A percentile compares a stretch with the other conserved stretches of the same genome.
Evolutionary conservation across 1,140 invertebrate genomes (phyloP).

Genomic region (Brachionus manjavacas): DNA sequence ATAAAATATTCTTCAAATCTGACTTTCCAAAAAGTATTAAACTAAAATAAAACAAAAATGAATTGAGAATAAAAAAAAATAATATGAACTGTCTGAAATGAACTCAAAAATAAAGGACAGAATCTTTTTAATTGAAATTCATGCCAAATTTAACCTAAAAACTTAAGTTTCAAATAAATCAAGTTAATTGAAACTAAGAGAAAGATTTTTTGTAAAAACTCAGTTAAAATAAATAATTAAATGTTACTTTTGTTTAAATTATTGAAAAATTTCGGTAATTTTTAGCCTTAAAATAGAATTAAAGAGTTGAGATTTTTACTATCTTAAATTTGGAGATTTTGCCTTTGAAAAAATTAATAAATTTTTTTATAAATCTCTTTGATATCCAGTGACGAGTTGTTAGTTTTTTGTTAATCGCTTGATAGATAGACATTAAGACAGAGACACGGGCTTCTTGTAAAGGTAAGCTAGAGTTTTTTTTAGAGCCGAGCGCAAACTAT

Average conservation of each 20-base stretch:
- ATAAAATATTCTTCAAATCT: no score
- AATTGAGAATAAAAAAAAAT: not conserved
- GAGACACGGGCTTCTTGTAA: not conserved
- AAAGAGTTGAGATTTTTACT: no score
- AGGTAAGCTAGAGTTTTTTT: not conserved
- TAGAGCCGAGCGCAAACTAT: not conserved
- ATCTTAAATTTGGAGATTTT: no score
- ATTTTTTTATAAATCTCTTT: not conserved
- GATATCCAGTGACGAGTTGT: not conserved
- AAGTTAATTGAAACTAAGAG: not conserved
- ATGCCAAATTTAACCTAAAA: not conserved
- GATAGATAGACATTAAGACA: not conserved
- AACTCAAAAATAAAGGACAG: not conserved
- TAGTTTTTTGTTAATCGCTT: not conserved
- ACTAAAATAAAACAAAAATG: not conserved
- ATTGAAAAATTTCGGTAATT: no score
- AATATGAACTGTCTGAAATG: not conserved
- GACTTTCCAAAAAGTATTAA: not conserved
- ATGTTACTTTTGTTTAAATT: no score
- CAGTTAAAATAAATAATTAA: no score
- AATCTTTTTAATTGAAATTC: not conserved
- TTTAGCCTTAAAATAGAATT: no score
- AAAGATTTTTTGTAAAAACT: no score
- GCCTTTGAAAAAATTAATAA: no score
- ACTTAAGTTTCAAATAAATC: not conserved